phyloP scores from a whole-genome alignment of 2,113 vertebrate genomes.

The Sakesphorus luctuosus region DNA sequence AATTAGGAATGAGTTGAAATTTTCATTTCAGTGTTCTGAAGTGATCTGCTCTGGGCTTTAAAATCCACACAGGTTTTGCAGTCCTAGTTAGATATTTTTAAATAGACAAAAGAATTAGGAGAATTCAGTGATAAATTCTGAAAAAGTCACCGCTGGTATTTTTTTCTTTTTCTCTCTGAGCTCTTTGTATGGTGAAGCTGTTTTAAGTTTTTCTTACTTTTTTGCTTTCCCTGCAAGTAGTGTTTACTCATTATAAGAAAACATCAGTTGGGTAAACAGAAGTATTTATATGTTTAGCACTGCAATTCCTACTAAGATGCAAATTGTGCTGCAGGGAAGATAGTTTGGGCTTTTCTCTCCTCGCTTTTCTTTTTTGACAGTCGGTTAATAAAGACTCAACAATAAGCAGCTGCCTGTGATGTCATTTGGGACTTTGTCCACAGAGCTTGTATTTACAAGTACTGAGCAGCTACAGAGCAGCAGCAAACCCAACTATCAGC shows the following conservation, averaged over 20 bases:
- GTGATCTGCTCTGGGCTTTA: neutral
- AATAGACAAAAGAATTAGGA: neutral
- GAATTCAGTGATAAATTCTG: constrained; percentile 24
- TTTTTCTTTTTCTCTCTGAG: neutral
- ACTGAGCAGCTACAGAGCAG: constrained; percentile 71
- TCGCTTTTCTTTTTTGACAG: constrained; percentile 77
- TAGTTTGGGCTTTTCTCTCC: constrained; percentile 66
- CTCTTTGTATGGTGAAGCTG: neutral
- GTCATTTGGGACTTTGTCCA: constrained; percentile 85
- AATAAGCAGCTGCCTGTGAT: constrained; percentile 87
- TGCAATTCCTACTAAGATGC: constrained; percentile 64
- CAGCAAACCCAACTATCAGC: constrained; percentile 62
- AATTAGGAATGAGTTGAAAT: neutral
- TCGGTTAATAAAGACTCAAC: constrained; percentile 85
- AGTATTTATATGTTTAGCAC: constrained; percentile 57
- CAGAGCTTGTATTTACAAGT: constrained; percentile 85
- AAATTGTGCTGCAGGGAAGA: constrained; percentile 71
- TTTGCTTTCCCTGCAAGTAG: constrained; percentile 46
- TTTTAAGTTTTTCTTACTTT: constrained; percentile 4
- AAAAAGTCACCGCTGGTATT: neutral
- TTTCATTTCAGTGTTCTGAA: neutral
- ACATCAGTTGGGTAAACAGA: constrained; percentile 65
- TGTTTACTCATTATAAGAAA: constrained; percentile 54
- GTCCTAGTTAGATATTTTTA: neutral
- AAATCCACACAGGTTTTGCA: neutral